Base-by-base conservation (phyloP, 2,888 invertebrate species). In the Luffia ferchaultella region DNA sequence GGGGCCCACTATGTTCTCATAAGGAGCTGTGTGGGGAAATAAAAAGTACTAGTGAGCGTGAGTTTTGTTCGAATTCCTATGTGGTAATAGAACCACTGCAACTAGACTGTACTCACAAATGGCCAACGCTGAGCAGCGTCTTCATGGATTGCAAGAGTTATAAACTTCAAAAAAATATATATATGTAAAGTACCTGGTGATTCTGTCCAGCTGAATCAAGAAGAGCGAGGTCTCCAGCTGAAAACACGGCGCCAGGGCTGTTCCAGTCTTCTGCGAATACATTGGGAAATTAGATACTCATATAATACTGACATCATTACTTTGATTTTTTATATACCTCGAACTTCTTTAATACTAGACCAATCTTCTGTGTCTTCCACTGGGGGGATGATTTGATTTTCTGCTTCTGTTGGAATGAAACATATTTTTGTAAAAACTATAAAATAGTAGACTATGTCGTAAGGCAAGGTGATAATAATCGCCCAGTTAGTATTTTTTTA, bases 181-280 rank as follows among this genome's bases (percentile, higher is more conserved):
- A 40, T 18, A 42, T 16, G 19, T 18, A 45, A 2, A 46, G 56
- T 57, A 76, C 76, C 69, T 78, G 70, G 50, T 76, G 76, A 16
- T 76, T 68, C 55, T 69, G 63, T n/a, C 71, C 76, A 44, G 80
- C 63, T 16, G 79, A 71, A 55, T 84, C 85, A 42, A 85, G 60
- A 15, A 84, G 62, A 30, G 84, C 83, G 46, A 85, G 62, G 54
- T 84, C 85, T 61, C 84, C 80, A 17, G 84, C 82, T 16, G 84
- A 85, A 57, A 84, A 85, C 1, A 85, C 76, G 3, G 84, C 80
- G 17, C 79, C 80, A n/a, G 69, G 65, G 60, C 76, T 79, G 57
- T 66, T 69, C 82, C 82, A 83, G 46, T 80, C 80, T 41, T 76
- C 82, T 80, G 52, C 48, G 52, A 58, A 45, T 41, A 40, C n/a